These are phyloP conservation scores for Noturus placidus DNA, from an alignment of 2,113 vertebrate species.

Conservation along the genomic window DNA sequence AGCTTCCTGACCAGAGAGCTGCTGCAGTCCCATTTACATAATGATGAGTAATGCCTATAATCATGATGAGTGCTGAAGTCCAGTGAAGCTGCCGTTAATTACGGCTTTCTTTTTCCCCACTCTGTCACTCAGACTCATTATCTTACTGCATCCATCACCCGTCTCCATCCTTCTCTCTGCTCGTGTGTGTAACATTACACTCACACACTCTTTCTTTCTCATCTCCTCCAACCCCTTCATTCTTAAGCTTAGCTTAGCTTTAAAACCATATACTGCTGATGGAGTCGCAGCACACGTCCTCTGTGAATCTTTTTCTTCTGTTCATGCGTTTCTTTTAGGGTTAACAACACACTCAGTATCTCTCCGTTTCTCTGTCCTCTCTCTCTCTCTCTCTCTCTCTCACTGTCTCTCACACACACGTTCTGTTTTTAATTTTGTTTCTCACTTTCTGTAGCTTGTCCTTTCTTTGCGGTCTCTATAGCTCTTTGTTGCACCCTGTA, in stretches of 20 bases:
- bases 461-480: neutral
- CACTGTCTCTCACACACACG: neutral
- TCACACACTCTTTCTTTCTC: neutral
- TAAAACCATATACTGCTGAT: neutral
- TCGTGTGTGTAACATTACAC: neutral
- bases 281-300: neutral
- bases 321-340: neutral
- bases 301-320: neutral
- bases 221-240: no score
- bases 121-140: neutral
- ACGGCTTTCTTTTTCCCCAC: neutral
- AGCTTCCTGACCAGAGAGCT: neutral
- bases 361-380: neutral
- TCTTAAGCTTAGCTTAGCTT: neutral
- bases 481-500: neutral
- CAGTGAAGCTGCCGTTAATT: neutral
- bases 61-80: neutral
- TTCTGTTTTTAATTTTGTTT: neutral
- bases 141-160: neutral
- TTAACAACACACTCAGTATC: neutral
- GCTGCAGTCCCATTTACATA: neutral
- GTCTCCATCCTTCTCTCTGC: neutral
- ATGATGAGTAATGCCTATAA: constrained; percentile 2
- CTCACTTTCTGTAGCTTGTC: neutral
- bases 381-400: neutral